phyloP scores from a whole-genome alignment of 2,888 invertebrate species.

The Xylocampa areola region DNA sequence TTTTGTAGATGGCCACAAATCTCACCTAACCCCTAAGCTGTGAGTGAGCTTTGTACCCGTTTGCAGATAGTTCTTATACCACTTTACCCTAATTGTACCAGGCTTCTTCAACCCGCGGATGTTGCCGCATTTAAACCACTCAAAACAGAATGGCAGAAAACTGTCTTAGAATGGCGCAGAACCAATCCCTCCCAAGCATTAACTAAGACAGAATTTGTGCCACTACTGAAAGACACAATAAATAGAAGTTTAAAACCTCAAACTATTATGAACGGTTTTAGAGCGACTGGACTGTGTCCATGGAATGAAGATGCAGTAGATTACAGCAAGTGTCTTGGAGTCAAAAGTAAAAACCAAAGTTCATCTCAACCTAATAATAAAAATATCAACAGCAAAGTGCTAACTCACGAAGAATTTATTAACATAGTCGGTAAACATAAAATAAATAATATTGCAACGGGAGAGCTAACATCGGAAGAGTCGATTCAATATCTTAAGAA shows the following conservation, averaged over 20 bases:
- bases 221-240: conserved; percentile 42
- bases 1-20: conserved; percentile 59
- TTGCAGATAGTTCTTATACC: conserved; percentile 32
- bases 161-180: conserved; percentile 50
- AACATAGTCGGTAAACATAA: too few relatives aligned
- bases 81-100: conserved; percentile 53
- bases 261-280: conserved; percentile 52
- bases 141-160: conserved; percentile 50
- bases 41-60: conserved; percentile 34
- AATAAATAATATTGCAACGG: too few relatives aligned
- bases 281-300: conserved; percentile 42
- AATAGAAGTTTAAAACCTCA: conserved; percentile 28
- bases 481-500: too few relatives aligned
- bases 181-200: conserved; percentile 33
- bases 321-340: conserved; percentile 36
- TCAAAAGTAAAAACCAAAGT: conserved; percentile 6
- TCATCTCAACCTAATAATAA: too few relatives aligned
- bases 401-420: too few relatives aligned
- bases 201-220: conserved; percentile 50
- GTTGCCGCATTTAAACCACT: conserved; percentile 55
- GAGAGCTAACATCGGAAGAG: too few relatives aligned
- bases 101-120: conserved; percentile 56
- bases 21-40: conserved; percentile 21
- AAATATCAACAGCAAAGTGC: too few relatives aligned
- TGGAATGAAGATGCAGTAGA: conserved; percentile 46